A percentile compares a stretch with the other conserved stretches of the same genome.
phyloP scores from a whole-genome alignment of 1,140 invertebrate species.

The Brachionus rotundiformis region DNA sequence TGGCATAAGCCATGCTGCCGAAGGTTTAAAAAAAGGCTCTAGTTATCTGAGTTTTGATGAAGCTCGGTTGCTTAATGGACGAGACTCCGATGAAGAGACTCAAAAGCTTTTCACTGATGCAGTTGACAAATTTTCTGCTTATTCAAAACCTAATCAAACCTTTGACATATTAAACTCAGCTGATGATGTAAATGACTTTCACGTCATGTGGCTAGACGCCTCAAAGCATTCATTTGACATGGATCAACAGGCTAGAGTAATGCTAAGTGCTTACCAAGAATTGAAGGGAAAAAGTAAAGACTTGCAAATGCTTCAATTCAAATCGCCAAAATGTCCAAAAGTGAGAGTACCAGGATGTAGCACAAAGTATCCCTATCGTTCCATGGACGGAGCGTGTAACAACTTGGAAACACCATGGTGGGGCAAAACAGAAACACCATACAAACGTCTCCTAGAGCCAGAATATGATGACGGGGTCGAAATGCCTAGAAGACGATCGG shows the following conservation, averaged over 20 bases:
- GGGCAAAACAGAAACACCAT: constrained; percentile 77
- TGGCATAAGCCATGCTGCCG: not conserved
- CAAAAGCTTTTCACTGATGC: not conserved
- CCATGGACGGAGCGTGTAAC: constrained; percentile 78
- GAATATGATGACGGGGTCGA: constrained; percentile 68
- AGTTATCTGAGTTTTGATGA: not conserved
- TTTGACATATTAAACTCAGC: not conserved
- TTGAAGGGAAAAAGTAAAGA: not conserved
- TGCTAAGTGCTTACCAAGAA: not conserved
- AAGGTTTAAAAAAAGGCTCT: not conserved
- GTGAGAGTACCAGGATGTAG: not conserved
- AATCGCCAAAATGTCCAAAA: not conserved
- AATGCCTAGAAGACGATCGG: not conserved
- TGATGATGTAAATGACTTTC: not conserved
- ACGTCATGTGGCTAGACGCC: not conserved
- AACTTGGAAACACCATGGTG: constrained; percentile 77
- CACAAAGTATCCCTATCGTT: constrained; percentile 67
- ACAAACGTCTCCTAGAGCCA: constrained; percentile 75
- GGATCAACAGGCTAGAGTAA: not conserved
- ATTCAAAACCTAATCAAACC: not conserved
- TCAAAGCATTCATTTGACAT: not conserved
- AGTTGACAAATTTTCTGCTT: not conserved
- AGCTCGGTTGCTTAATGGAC: not conserved
- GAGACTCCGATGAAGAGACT: not conserved
- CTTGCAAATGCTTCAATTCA: not conserved